phyloP scores from a whole-genome alignment of 2,888 invertebrate species.

The Nasonia oneida region DNA sequence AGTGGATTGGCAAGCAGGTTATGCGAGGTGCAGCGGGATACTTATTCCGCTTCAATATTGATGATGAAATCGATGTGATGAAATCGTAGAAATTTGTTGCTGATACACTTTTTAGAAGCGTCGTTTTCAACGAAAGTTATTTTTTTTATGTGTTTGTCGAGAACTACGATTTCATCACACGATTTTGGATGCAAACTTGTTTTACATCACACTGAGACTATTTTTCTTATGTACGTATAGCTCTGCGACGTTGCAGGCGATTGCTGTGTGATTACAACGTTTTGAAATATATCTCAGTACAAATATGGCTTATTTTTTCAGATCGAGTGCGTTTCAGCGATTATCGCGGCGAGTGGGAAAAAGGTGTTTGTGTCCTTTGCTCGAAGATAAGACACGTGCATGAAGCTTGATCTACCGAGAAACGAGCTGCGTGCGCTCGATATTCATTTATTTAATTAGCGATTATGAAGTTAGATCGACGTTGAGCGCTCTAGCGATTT shows the following conservation, averaged over 20 bases:
- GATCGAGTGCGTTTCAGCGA: background rate
- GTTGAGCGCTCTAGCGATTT: background rate
- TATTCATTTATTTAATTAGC: slow-evolving; percentile 2
- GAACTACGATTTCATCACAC: background rate
- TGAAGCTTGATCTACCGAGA: background rate
- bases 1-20: slow-evolving; percentile 16
- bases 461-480: background rate
- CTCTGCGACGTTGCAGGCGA: too few species aligned
- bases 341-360: background rate
- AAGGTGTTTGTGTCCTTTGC: background rate
- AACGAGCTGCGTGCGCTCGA: background rate
- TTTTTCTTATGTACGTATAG: too few species aligned
- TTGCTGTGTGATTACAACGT: too few species aligned
- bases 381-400: background rate
- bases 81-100: slow-evolving; percentile 25
- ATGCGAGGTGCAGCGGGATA: background rate
- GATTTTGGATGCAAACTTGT: background rate
- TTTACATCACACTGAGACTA: background rate
- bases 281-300: background rate
- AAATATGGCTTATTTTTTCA: background rate
- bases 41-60: background rate
- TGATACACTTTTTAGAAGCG: background rate
- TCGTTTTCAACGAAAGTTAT: background rate
- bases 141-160: background rate
- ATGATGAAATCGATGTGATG: slow-evolving; percentile 17